phyloP scores from a whole-genome alignment of 2,113 vertebrate species.

The Tautogolabrus adspersus region DNA sequence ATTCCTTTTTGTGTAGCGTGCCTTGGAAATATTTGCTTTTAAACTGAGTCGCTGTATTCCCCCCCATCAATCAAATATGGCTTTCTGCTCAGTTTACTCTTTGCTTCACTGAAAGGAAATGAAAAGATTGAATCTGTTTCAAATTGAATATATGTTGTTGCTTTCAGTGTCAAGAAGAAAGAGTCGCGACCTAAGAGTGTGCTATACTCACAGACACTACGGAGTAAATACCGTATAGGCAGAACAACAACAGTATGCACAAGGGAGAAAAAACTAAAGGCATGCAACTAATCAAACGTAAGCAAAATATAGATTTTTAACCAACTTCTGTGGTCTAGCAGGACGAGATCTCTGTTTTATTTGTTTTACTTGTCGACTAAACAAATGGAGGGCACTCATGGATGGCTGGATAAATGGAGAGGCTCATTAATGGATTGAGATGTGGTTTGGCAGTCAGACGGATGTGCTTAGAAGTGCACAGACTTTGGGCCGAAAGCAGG shows the following conservation, averaged over 20 bases:
- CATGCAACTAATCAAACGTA: not conserved
- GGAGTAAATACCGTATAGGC: not conserved
- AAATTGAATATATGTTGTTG: slow-evolving; percentile 32
- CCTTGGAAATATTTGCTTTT: slow-evolving; percentile 2
- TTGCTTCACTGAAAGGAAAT: slow-evolving; percentile 54
- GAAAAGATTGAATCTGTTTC: slow-evolving; percentile 60
- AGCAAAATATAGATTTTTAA: not conserved
- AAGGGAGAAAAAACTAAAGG: not conserved
- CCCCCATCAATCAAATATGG: slow-evolving; percentile 29
- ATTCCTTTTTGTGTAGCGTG: slow-evolving; percentile 8
- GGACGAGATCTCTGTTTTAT: slow-evolving; percentile 32
- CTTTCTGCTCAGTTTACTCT: slow-evolving; percentile 25
- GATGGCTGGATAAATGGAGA: slow-evolving; percentile 42
- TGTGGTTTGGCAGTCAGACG: slow-evolving; percentile 44
- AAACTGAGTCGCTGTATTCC: not conserved
- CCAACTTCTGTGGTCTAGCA: not conserved
- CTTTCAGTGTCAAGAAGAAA: not conserved
- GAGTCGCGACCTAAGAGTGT: not conserved
- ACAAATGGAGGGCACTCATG: slow-evolving; percentile 39
- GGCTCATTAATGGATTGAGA: slow-evolving; percentile 53
- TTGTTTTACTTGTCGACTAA: slow-evolving; percentile 50
- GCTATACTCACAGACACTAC: not conserved
- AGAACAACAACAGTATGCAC: no score
- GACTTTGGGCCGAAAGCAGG: slow-evolving; percentile 46
- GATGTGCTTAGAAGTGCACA: slow-evolving; percentile 52